Conservation (phyloP, 2,113 vertebrate species). For the Accipiter cooperii region DNA sequence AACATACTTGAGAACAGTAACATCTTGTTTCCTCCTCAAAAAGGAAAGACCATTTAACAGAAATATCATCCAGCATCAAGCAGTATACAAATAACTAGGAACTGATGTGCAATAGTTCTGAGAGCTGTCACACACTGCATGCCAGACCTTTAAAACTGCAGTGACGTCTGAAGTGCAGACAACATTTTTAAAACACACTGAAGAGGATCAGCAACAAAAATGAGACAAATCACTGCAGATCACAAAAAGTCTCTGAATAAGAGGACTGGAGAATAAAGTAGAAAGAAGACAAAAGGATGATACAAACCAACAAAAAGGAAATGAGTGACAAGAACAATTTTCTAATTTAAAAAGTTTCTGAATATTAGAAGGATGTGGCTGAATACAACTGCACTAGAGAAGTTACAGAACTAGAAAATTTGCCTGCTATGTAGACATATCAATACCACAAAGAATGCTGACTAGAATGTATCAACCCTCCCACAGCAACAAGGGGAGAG, state of each 20-base stretch:
- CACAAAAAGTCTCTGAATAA: not conserved
- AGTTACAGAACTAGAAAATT: not conserved
- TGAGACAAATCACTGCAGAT: not conserved
- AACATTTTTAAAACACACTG: not conserved
- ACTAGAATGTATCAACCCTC: not conserved
- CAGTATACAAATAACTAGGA: not conserved
- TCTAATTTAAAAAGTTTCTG: not conserved
- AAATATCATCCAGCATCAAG: not conserved
- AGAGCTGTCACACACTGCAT: not conserved
- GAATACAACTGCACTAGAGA: not conserved
- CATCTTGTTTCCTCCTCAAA: not conserved
- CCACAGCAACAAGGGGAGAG: not conserved
- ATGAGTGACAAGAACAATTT: not conserved
- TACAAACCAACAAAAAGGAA: not conserved
- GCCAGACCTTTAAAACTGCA: not conserved
- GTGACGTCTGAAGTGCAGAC: not conserved
- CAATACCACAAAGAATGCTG: not conserved
- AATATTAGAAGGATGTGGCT: not conserved
- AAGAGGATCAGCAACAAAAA: not conserved
- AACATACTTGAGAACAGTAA: not conserved
- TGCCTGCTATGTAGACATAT: not conserved
- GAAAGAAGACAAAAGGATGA: not conserved
- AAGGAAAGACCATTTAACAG: not conserved
- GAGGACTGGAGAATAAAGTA: not conserved
- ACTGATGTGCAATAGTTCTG: not conserved